Base-by-base conservation (phyloP, 2,797 vertebrate genomes). In the Sebastes iracundus region DNA sequence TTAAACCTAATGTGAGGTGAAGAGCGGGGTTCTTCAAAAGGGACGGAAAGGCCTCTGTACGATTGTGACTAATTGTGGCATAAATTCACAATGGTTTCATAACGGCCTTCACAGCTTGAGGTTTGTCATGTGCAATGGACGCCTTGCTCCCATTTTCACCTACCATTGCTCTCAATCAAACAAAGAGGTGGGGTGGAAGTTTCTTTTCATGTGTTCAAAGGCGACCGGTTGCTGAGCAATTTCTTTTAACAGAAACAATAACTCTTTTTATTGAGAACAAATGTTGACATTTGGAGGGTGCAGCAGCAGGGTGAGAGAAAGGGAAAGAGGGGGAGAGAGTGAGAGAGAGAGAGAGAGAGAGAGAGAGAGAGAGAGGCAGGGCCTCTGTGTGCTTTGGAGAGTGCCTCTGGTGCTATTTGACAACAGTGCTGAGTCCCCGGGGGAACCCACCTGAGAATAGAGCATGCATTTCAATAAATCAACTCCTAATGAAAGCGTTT, bases 181-280 rank as follows among this genome's bases (percentile, higher is more conserved):
- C 85, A 88, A 79, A 94, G 94, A 96, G 94, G 96, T 94, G 92
- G 87, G 90, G 77, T 86, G 87, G 92, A 93, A 90, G 93, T 87
- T 95, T 93, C 94, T 95, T 95, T 96, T 91, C 93, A 91, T 90
- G 93, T 96, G 93, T 94, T 95, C 95, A 95, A 94, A 96, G 93
- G 95, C 94, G 85, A 94, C 94, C 88, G 89, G 94, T 94, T 91
- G 93, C 93, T 80, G 88, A 92, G 93, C 94, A 91, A 92, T 95
- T 89, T 95, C 94, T 94, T 94, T 94, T 94, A 92, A 91, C 93
- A 93, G 96, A 96, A 97, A 98, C 96, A 97, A 95, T 96, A 96
- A 96, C 94, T 95, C 95, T 95, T 95, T 95, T 97, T 96, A 96
- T 96, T 96, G 94, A 94, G 94, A 97, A 96, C 96, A 97, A 97